phyloP scores from a whole-genome alignment of 2,888 invertebrate genomes.

The Disparrhopalites patrizii region DNA sequence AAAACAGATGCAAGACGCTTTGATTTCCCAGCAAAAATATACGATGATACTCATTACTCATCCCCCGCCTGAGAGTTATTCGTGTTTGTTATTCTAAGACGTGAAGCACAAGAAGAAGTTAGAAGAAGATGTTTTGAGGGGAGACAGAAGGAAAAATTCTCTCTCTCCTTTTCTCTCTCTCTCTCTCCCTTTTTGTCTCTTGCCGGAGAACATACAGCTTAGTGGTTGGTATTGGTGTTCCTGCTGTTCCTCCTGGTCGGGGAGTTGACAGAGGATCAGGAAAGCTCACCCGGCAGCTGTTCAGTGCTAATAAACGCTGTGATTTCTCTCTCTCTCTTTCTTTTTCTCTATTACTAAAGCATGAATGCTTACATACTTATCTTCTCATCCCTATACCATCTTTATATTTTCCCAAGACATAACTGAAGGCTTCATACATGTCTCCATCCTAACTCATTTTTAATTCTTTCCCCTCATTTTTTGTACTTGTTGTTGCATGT shows the following conservation, averaged over 20 bases:
- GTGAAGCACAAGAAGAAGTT: constrained; percentile 14
- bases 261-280: constrained; percentile 15
- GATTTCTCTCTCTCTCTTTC: constrained; percentile 21
- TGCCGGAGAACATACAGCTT: not conserved
- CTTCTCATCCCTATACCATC: no score
- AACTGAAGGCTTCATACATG: no score
- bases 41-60: constrained; percentile 29
- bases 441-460: no score
- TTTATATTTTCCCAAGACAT: no score
- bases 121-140: not conserved
- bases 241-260: constrained; percentile 20
- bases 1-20: constrained; percentile 31
- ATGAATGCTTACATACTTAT: no score
- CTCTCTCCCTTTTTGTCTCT: no score
- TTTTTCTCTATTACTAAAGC: not conserved
- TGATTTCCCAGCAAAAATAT: constrained; percentile 31
- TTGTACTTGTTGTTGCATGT: no score
- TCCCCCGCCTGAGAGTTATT: constrained; percentile 24
- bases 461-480: no score
- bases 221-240: constrained; percentile 3
- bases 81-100: constrained; percentile 30
- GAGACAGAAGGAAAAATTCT: not conserved
- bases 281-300: constrained; percentile 24
- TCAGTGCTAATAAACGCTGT: constrained; percentile 24
- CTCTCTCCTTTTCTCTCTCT: no score